These are phyloP conservation scores for Phymatocera aterrima DNA, from an alignment of 2,888 invertebrate species.

Conservation along the genomic window DNA sequence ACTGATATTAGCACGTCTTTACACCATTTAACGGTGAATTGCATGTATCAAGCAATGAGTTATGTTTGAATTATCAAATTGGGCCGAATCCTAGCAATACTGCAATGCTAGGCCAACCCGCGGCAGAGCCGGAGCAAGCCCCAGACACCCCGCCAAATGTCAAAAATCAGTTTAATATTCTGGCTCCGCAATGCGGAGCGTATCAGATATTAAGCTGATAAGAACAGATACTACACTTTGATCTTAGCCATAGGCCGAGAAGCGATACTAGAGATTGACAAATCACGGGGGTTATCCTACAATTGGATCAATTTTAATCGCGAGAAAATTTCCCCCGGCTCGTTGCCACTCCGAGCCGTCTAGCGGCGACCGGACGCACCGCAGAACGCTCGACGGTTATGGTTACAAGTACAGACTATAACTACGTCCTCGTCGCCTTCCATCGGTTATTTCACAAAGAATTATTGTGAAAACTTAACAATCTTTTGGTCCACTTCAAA, in stretches of 20 bases:
- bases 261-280: background rate
- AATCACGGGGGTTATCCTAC: background rate
- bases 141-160: conserved; percentile 6
- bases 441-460: too few relatives aligned
- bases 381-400: background rate
- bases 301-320: background rate
- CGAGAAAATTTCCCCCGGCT: background rate
- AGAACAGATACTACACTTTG: conserved; percentile 43
- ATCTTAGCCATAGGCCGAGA: conserved; percentile 35
- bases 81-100: background rate
- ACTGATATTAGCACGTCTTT: too few relatives aligned
- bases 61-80: too few relatives aligned
- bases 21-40: too few relatives aligned
- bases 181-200: conserved; percentile 23
- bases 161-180: conserved; percentile 41
- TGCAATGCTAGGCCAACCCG: conserved; percentile 29
- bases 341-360: background rate
- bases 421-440: too few relatives aligned
- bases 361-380: background rate
- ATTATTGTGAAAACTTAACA: too few relatives aligned
- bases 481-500: too few relatives aligned
- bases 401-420: too few relatives aligned
- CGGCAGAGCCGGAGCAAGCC: conserved; percentile 26
- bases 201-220: conserved; percentile 44
- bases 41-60: too few relatives aligned